These are phyloP conservation scores for Muscina levida DNA, from an alignment of 2,888 invertebrate genomes.

Conservation along the genomic window DNA sequence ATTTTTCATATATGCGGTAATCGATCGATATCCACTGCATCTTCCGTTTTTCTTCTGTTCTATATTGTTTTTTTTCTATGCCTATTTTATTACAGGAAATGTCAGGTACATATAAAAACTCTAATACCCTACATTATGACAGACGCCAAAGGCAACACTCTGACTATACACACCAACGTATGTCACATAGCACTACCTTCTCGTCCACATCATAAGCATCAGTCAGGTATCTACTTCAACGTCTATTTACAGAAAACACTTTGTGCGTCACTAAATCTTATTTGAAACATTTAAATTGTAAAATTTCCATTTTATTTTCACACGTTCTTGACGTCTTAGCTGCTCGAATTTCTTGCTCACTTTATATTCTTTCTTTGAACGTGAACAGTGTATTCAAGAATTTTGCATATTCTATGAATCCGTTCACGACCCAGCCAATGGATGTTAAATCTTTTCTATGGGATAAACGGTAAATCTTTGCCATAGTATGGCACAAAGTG, in stretches of 20 bases:
- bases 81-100: too few species aligned
- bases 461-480: neutral
- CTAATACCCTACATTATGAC: too few species aligned
- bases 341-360: conserved; percentile 11
- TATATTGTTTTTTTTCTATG: too few species aligned
- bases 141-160: too few species aligned
- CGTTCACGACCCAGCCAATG: neutral
- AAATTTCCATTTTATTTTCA: conserved; percentile 29
- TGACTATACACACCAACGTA: too few species aligned
- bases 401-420: conserved; percentile 27
- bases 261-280: conserved; percentile 46
- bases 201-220: too few species aligned
- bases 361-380: conserved; percentile 5
- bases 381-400: conserved; percentile 27
- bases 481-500: neutral
- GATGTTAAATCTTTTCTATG: neutral
- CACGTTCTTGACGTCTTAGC: conserved; percentile 3
- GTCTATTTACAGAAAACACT: conserved; percentile 13
- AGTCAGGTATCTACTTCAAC: neutral
- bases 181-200: too few species aligned
- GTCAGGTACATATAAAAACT: too few species aligned
- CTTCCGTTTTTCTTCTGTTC: too few species aligned
- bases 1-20: too few species aligned
- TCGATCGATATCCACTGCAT: too few species aligned
- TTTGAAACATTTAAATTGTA: conserved; percentile 37